phyloP scores from a whole-genome alignment of 2,888 invertebrate genomes.

The Dilophus febrilis region DNA sequence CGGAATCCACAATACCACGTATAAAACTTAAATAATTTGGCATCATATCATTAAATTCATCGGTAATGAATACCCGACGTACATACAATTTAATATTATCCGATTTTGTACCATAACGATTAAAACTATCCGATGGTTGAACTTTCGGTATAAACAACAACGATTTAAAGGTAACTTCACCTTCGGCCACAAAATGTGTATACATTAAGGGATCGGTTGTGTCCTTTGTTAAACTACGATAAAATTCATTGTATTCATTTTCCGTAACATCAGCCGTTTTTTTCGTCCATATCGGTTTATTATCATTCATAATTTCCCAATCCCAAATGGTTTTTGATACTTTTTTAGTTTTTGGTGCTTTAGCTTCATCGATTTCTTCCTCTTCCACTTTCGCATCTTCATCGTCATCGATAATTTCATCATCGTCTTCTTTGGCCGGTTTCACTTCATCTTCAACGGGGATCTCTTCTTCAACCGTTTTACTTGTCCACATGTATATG shows the following conservation, averaged over 20 bases:
- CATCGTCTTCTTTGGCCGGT: conserved; percentile 34
- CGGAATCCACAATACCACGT: conserved; percentile 94
- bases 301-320: conserved; percentile 91
- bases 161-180: conserved; percentile 97
- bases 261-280: conserved; percentile 72
- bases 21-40: conserved; percentile 93
- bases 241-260: conserved; percentile 88
- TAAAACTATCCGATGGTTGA: conserved; percentile 87
- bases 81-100: conserved; percentile 96
- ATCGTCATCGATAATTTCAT: conserved; percentile 29
- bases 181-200: conserved; percentile 91
- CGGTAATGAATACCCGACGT: conserved; percentile 95
- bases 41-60: conserved; percentile 99
- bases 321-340: conserved; percentile 95
- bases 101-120: conserved; percentile 83
- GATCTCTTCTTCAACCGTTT: conserved; percentile 59
- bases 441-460: conserved; percentile 38
- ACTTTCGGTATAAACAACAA: conserved; percentile 82
- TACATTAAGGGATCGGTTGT: conserved; percentile 63
- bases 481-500: conserved; percentile 81
- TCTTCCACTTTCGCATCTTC: conserved; percentile 45
- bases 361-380: conserved; percentile 47
- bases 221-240: conserved; percentile 88
- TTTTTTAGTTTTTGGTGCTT: conserved; percentile 67
- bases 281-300: conserved; percentile 97